phyloP scores from a whole-genome alignment of 2,797 vertebrate genomes.

The Benthosema pterotum region DNA sequence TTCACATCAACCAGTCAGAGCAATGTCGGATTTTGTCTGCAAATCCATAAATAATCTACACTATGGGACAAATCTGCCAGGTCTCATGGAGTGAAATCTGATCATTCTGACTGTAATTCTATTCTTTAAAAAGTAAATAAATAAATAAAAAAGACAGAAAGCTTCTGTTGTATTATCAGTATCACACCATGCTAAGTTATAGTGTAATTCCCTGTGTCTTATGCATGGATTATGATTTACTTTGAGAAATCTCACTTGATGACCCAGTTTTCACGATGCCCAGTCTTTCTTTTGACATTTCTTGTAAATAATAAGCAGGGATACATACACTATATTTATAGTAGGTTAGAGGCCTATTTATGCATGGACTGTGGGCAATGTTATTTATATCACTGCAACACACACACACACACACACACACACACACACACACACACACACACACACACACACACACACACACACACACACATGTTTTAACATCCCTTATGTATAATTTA shows the following conservation, averaged over 20 bases:
- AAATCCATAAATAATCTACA: slow-evolving; percentile 18
- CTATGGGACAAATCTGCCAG: slow-evolving; percentile 13
- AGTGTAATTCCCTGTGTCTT: slow-evolving; percentile 27
- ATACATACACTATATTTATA: slow-evolving; percentile 21
- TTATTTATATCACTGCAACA: too few species aligned
- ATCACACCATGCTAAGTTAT: slow-evolving; percentile 27
- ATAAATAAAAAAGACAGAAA: slow-evolving; percentile 33
- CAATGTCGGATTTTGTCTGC: slow-evolving; percentile 15
- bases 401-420: too few species aligned
- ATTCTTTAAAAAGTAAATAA: slow-evolving; percentile 30
- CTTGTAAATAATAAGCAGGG: slow-evolving; percentile 5
- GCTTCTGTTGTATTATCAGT: slow-evolving; percentile 22
- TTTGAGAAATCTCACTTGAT: slow-evolving; percentile 49
- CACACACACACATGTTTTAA: too few species aligned
- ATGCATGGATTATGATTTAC: slow-evolving; percentile 43
- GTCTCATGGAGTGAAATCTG: slow-evolving; percentile 10
- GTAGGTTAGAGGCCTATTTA: slow-evolving; percentile 13
- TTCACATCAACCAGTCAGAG: slow-evolving; percentile 7
- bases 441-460: too few species aligned
- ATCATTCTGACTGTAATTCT: slow-evolving; percentile 26
- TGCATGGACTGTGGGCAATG: slow-evolving; percentile 3
- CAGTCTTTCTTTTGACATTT: slow-evolving; percentile 28
- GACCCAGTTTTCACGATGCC: slow-evolving; percentile 51
- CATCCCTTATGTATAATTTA: too few species aligned
- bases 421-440: too few species aligned